A percentile compares a stretch with the other conserved stretches of the same genome.
Conservation (phyloP, 2,797 vertebrate genomes). For the Rhinella marina region DNA sequence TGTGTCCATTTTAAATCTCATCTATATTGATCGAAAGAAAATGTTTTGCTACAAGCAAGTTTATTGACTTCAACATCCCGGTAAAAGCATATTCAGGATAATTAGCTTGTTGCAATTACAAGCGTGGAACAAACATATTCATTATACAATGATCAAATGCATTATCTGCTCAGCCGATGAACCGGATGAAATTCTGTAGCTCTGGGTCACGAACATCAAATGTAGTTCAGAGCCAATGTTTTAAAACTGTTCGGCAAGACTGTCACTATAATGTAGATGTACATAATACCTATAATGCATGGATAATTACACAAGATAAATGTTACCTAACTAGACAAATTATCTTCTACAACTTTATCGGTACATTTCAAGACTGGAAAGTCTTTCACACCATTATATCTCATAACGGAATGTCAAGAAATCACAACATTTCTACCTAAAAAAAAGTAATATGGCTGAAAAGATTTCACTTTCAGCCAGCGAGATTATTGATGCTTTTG, state of each 20-base stretch:
- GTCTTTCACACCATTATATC: conserved; percentile 43
- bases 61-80: conserved; percentile 53
- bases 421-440: conserved; percentile 25
- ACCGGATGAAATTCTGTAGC: conserved; percentile 48
- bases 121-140: conserved; percentile 54
- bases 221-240: conserved; percentile 56
- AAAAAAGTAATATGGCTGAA: not conserved
- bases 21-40: conserved; percentile 48
- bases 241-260: conserved; percentile 55
- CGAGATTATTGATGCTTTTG: conserved; percentile 16
- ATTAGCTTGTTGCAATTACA: conserved; percentile 59
- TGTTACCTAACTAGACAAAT: conserved; percentile 58
- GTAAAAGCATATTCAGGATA: conserved; percentile 51
- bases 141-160: conserved; percentile 61
- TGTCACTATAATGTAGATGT: conserved; percentile 55
- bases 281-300: conserved; percentile 58
- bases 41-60: conserved; percentile 39
- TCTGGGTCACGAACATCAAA: conserved; percentile 55
- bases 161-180: conserved; percentile 55
- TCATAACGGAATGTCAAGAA: conserved; percentile 32
- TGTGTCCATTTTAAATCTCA: conserved; percentile 44
- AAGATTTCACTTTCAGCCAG: conserved; percentile 10
- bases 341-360: conserved; percentile 52
- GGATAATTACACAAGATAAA: conserved; percentile 59
- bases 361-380: conserved; percentile 42